Evolutionary conservation across 2,797 vertebrate genomes (phyloP).

Genomic region (Phoxinus dragarum): DNA sequence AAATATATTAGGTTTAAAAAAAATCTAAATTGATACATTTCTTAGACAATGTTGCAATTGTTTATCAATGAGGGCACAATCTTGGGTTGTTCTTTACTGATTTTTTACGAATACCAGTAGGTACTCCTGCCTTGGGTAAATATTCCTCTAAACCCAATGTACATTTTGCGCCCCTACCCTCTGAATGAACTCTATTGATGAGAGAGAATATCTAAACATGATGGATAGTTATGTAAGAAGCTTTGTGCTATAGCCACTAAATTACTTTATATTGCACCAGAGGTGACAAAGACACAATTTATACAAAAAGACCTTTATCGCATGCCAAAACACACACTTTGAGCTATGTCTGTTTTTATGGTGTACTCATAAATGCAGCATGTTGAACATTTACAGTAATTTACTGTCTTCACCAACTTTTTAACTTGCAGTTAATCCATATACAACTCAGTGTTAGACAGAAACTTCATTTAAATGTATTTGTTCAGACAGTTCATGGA

Average conservation of each 20-base stretch:
- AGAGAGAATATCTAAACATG: slow-evolving; percentile 49
- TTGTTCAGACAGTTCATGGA: background rate
- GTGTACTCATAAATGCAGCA: background rate
- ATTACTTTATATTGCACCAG: slow-evolving; percentile 26
- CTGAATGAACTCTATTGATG: slow-evolving; percentile 64
- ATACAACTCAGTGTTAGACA: background rate
- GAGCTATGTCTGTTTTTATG: background rate
- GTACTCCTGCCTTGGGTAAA: slow-evolving; percentile 76
- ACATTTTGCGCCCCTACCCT: slow-evolving; percentile 60
- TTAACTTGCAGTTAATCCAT: background rate
- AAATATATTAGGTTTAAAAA: background rate
- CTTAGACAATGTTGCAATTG: slow-evolving; percentile 23
- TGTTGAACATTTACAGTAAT: background rate
- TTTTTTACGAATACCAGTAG: slow-evolving; percentile 61
- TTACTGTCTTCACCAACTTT: background rate
- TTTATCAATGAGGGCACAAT: slow-evolving; percentile 29
- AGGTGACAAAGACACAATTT: background rate
- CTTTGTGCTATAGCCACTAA: slow-evolving; percentile 47
- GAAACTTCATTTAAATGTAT: background rate
- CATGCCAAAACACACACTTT: slow-evolving; percentile 29
- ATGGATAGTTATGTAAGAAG: slow-evolving; percentile 56
- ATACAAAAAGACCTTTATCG: background rate
- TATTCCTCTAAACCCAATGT: slow-evolving; percentile 69
- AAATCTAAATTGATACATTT: background rate
- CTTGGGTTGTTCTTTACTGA: slow-evolving; percentile 61